phyloP scores from a whole-genome alignment of 2,797 vertebrate species.

The Intellagama lesueurii region DNA sequence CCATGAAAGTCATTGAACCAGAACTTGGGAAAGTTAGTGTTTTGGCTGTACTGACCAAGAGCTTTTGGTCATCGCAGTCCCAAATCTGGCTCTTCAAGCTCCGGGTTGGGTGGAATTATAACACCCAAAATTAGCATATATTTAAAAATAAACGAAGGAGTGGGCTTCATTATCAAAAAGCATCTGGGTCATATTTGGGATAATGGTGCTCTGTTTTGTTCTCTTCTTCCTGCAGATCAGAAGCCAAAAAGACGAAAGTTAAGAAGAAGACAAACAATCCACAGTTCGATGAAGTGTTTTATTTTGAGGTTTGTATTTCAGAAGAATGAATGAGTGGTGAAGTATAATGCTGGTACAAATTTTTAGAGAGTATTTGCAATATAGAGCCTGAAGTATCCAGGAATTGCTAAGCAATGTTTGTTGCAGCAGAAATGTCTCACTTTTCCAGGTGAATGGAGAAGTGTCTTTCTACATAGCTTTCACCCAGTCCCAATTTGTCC shows the following conservation, averaged over 20 bases:
- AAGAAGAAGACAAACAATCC: constrained; percentile 98
- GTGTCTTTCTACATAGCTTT: constrained; percentile 13
- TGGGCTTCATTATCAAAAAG: neutral
- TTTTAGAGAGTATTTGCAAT: constrained; percentile 50
- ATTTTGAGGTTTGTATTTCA: constrained; percentile 92
- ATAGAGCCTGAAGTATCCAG: constrained; percentile 8
- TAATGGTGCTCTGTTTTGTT: neutral
- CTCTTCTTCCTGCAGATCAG: constrained; percentile 82
- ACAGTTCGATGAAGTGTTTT: constrained; percentile 98
- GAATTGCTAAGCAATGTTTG: constrained; percentile 14
- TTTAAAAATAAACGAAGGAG: neutral
- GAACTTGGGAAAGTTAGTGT: too few relatives aligned
- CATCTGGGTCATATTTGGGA: neutral
- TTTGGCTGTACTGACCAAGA: too few relatives aligned
- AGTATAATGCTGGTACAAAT: constrained; percentile 46
- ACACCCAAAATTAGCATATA: neutral
- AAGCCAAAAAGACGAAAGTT: constrained; percentile 98
- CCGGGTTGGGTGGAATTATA: too few relatives aligned
- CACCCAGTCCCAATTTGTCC: neutral
- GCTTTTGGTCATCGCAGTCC: too few relatives aligned
- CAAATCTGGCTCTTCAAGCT: too few relatives aligned
- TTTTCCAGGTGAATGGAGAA: constrained; percentile 35
- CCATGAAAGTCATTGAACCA: too few relatives aligned
- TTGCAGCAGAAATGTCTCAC: constrained; percentile 36
- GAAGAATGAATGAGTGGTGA: constrained; percentile 6